Base-by-base conservation (phyloP, 2,888 invertebrate genomes). In the Anthrax anthrax region DNA sequence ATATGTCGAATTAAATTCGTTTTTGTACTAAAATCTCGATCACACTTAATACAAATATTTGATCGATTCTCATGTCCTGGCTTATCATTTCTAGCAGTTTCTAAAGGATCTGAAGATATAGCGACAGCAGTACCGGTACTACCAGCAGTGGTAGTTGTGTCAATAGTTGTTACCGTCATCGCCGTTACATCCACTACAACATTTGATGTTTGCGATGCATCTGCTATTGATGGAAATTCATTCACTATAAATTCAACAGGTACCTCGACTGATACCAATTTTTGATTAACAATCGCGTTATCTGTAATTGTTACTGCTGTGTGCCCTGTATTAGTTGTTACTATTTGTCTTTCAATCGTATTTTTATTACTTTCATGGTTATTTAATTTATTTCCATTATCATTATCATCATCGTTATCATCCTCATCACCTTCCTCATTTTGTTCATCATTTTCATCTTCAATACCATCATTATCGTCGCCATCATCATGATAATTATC, bases 1-100 rank as follows among this genome's bases (percentile, higher is more conserved):
- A 60, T 58, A 46, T 64, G 64, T 1, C 64, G 56, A 45, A 60
- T 62, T 9, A 63, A 53, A 55, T 64, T 64, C 0, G 63, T 61
- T 53, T 60, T 61, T 1, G 62, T 62, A 48, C 60, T 61, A 37
- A 63, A 64, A 47, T 61, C 62, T 13, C 61, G 60, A 39, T 59
- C 57, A 39, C 64, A 64, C 42, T 59, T 58, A 3, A 53, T 54
- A 43, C 64, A 64, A 12, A 55, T 52, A 41, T 56, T 52, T 2
- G 54, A 47, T 14, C 50, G 47, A 27, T 42, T 45, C 18, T 42
- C 46, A 34, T 48, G 38, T 38, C 42, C 43, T 17, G 17, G 34
- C 27, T 46, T 46, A n/a, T 46, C 40, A 2, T 45, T 44, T 9
- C 50, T 47, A 1, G 23, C 23, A 4, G 50, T 32, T 32, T 16